Percentiles rank a stretch among this genome's conserved stretches.
These are phyloP conservation scores for Urocynchramus pylzowi DNA, from an alignment of 2,113 vertebrate genomes.

Conservation along the genomic window DNA sequence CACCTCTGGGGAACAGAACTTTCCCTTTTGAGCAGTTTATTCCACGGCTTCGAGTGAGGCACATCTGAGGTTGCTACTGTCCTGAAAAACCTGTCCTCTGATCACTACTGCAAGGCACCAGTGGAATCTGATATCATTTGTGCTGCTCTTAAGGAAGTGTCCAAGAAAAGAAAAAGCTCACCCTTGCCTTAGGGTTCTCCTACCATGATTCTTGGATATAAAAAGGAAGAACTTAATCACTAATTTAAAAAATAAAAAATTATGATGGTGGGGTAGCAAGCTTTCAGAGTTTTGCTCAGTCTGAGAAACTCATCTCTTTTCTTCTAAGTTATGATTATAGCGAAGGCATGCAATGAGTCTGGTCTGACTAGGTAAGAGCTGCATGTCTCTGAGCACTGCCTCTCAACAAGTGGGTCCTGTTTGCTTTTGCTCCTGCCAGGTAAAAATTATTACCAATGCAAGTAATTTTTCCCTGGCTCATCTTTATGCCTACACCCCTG, in stretches of 20 bases:
- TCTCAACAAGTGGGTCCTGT: background rate
- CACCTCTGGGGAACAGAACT: background rate
- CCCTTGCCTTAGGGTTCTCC: background rate
- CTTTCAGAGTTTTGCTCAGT: background rate
- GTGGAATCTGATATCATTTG: background rate
- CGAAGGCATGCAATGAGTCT: background rate
- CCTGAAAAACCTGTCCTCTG: constrained; percentile 46
- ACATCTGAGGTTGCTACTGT: background rate
- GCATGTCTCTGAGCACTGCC: background rate
- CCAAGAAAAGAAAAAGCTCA: background rate
- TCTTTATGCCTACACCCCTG: constrained; percentile 8
- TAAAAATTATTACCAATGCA: constrained; percentile 1
- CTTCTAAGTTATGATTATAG: background rate
- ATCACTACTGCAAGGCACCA: constrained; percentile 1
- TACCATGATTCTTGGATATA: background rate
- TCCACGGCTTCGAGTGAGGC: background rate
- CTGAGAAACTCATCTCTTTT: background rate
- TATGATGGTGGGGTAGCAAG: background rate
- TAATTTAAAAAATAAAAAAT: background rate
- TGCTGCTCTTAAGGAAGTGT: background rate
- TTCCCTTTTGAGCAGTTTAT: background rate
- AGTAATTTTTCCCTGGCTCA: background rate
- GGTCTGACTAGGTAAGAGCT: background rate
- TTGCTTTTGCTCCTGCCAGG: background rate
- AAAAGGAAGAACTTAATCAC: background rate